phyloP scores from a whole-genome alignment of 1,140 invertebrate genomes.

The Atta cephalotes region DNA sequence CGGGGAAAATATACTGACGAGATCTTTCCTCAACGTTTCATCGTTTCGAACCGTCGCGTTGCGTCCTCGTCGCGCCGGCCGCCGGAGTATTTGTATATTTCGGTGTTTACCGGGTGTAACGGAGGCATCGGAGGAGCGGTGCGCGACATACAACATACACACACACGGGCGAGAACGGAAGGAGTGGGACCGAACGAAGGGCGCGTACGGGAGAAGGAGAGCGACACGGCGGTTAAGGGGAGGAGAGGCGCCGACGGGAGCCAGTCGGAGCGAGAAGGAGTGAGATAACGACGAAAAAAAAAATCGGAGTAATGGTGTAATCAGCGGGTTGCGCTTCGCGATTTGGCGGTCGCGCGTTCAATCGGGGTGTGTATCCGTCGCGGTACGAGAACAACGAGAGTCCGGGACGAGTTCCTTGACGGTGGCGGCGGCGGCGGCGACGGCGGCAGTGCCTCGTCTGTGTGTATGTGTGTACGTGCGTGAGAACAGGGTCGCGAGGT shows the following conservation, averaged over 20 bases:
- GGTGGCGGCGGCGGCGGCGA: neutral
- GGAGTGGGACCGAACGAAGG: neutral
- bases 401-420: slow-evolving; percentile 48
- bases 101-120: slow-evolving; percentile 64
- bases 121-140: slow-evolving; percentile 35
- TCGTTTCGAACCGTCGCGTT: neutral
- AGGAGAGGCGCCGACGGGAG: neutral
- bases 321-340: slow-evolving; percentile 1
- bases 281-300: neutral
- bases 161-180: slow-evolving; percentile 5
- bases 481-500: slow-evolving; percentile 74
- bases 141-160: neutral
- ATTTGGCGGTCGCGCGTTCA: slow-evolving; percentile 22
- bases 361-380: slow-evolving; percentile 48
- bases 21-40: neutral
- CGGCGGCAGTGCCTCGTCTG: slow-evolving; percentile 3
- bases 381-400: slow-evolving; percentile 44
- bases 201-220: neutral
- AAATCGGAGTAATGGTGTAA: slow-evolving; percentile 38
- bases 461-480: slow-evolving; percentile 58
- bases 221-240: neutral
- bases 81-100: slow-evolving; percentile 4
- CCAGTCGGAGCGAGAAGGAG: slow-evolving; percentile 5
- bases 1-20: neutral
- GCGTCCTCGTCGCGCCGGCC: neutral